Percentiles rank a stretch among this genome's conserved stretches.
Conservation (phyloP, 2,797 vertebrate genomes). For the Amazonetta brasiliensis region DNA sequence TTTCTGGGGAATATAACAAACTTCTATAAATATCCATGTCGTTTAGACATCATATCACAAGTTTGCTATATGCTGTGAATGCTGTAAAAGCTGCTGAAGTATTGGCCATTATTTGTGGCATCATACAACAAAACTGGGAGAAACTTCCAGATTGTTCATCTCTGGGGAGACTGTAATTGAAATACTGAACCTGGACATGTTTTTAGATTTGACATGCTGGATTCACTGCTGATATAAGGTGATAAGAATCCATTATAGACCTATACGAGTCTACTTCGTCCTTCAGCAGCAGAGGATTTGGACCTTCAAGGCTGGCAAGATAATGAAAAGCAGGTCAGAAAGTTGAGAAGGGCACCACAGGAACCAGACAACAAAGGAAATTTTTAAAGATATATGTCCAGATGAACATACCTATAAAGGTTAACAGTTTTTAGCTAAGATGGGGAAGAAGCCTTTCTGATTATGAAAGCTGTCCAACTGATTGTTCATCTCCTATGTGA, state of each 20-base stretch:
- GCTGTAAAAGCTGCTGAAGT: background rate
- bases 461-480: background rate
- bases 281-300: background rate
- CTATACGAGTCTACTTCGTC: background rate
- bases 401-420: background rate
- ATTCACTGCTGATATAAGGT: background rate
- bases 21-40: background rate
- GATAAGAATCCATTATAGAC: conserved; percentile 22
- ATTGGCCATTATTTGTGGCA: background rate
- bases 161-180: background rate
- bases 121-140: background rate
- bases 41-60: conserved; percentile 1
- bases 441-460: background rate
- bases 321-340: conserved; percentile 26
- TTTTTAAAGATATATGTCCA: background rate
- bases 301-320: background rate
- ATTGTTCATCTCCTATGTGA: background rate
- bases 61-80: background rate
- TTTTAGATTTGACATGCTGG: background rate
- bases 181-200: background rate
- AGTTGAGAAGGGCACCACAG: background rate
- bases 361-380: background rate
- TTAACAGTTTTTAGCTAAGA: background rate
- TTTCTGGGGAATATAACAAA: background rate
- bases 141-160: background rate